Conservation (phyloP, 2,797 vertebrate species). For the Acipenser ruthenus region DNA sequence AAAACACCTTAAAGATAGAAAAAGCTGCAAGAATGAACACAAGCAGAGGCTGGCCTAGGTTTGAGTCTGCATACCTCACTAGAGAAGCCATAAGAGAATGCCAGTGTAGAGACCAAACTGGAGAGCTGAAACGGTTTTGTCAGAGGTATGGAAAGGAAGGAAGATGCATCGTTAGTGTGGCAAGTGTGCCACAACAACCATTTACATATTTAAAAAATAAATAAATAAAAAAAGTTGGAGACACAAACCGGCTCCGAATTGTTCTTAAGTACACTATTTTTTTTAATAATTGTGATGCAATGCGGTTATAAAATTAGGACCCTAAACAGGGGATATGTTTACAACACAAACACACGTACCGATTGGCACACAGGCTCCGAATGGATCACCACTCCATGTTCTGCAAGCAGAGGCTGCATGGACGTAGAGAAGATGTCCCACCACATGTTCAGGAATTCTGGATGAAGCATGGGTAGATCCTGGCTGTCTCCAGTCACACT, state of each 20-base stretch:
- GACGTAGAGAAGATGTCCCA: slow-evolving; percentile 70
- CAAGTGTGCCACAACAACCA: no score
- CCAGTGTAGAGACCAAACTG: slow-evolving; percentile 65
- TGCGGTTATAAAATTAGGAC: no score
- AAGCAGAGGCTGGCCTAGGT: slow-evolving; percentile 24
- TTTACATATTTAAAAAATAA: no score
- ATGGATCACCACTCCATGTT: slow-evolving; percentile 48
- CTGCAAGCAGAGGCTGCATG: slow-evolving; percentile 71
- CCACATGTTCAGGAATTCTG: slow-evolving; percentile 82
- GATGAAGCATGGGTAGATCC: slow-evolving; percentile 56
- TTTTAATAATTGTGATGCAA: no score
- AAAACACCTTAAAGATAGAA: no score
- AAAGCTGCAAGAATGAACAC: slow-evolving; percentile 18
- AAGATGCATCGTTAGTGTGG: slow-evolving; percentile 17
- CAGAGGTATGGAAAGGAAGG: slow-evolving; percentile 58
- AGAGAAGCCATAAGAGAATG: slow-evolving; percentile 75
- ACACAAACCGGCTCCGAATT: no score
- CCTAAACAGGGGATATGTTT: no score
- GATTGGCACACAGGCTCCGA: no score
- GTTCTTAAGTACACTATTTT: no score
- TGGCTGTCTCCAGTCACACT: slow-evolving; percentile 56
- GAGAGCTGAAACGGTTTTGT: slow-evolving; percentile 57
- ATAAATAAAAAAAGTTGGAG: no score
- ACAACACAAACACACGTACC: no score
- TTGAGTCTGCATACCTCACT: slow-evolving; percentile 72